Percentiles rank a stretch among this genome's conserved stretches.
Evolutionary conservation across 1,140 invertebrate species (phyloP).

Genomic region (Proales similis): DNA sequence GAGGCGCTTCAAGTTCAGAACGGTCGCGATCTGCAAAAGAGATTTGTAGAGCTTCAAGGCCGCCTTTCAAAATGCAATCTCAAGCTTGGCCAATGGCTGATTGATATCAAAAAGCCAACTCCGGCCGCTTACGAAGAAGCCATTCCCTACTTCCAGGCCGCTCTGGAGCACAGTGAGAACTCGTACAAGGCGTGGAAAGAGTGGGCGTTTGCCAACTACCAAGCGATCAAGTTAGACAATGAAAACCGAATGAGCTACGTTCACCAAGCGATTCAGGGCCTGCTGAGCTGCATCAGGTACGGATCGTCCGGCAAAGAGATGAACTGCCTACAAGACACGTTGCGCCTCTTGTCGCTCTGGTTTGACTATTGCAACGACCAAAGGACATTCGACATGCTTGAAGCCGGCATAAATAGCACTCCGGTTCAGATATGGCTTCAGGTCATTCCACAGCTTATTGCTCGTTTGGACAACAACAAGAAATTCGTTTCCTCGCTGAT

Average conservation of each 20-base stretch:
- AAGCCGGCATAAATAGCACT: constrained; percentile 81
- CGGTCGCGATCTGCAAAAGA: constrained; percentile 3
- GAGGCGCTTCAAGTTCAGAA: constrained; percentile 13
- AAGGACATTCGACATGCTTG: constrained; percentile 69
- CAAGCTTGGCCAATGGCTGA: constrained; percentile 50
- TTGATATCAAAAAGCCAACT: constrained; percentile 44
- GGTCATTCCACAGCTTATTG: constrained; percentile 95
- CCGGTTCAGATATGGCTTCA: constrained; percentile 98
- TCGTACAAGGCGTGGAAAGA: constrained; percentile 81
- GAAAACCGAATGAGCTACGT: constrained; percentile 59
- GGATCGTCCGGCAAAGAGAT: constrained; percentile 58
- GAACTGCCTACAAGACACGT: constrained; percentile 92
- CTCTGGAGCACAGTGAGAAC: constrained; percentile 73
- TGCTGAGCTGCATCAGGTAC: constrained; percentile 81
- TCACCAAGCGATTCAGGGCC: constrained; percentile 85
- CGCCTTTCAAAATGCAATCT: constrained; percentile 46
- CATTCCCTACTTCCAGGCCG: constrained; percentile 71
- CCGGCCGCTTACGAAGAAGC: constrained; percentile 56
- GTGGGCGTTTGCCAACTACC: constrained; percentile 95
- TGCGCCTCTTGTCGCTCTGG: constrained; percentile 60
- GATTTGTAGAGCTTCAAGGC: background rate
- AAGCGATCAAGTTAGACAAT: constrained; percentile 84
- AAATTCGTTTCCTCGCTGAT: constrained; percentile 78
- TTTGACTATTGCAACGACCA: constrained; percentile 48
- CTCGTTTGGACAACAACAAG: constrained; percentile 85